These are phyloP conservation scores for Chiloscyllium plagiosum DNA, from an alignment of 2,113 vertebrate genomes.

Conservation along the genomic window DNA sequence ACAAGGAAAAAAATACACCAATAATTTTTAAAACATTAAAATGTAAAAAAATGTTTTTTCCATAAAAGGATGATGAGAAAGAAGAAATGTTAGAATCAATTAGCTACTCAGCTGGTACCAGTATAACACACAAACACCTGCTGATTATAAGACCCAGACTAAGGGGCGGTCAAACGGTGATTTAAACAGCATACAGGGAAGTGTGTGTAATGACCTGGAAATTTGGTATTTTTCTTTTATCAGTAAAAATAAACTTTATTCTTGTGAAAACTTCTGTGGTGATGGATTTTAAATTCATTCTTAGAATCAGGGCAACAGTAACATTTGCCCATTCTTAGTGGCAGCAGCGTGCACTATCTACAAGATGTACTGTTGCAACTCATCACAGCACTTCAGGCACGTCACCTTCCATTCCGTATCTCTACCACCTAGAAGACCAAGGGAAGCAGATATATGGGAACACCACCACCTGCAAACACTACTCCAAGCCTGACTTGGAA, in stretches of 20 bases:
- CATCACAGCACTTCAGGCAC: no score
- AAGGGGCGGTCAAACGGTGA: neutral
- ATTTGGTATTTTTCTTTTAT: neutral
- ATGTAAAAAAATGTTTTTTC: neutral
- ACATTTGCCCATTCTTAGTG: neutral
- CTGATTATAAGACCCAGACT: neutral
- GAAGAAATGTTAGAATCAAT: neutral
- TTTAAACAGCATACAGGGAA: neutral
- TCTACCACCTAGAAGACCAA: no score
- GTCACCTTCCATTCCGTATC: no score
- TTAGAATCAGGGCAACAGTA: neutral
- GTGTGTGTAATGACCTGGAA: neutral
- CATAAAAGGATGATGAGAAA: neutral
- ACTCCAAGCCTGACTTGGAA: no score
- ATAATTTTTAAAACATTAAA: neutral
- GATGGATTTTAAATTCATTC: neutral
- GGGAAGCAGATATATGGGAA: no score
- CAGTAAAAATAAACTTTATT: neutral
- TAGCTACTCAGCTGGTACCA: neutral
- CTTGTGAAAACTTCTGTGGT: neutral
- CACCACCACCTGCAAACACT: no score
- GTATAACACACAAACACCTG: neutral
- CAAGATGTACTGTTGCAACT: no score
- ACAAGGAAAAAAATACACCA: neutral
- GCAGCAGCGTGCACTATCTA: no score